phyloP scores from a whole-genome alignment of 2,113 vertebrate genomes.

The Phrynocephalus versicolor region DNA sequence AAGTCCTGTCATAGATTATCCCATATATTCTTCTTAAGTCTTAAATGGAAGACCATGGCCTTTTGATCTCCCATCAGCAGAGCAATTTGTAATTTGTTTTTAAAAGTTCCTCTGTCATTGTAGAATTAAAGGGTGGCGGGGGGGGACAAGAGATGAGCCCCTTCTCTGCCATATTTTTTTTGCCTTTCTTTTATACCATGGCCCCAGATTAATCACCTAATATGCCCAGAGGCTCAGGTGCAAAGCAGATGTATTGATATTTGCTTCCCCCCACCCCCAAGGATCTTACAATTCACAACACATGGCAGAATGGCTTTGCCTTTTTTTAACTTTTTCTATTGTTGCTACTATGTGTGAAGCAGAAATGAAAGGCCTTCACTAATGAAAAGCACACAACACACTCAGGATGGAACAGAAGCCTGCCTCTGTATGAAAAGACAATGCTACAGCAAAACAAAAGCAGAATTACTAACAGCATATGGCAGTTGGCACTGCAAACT shows the following conservation, averaged over 20 bases:
- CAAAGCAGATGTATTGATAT: constrained; percentile 23
- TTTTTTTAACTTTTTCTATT: too few relatives aligned
- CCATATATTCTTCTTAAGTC: constrained; percentile 55
- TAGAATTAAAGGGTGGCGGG: constrained; percentile 37
- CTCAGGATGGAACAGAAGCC: constrained; percentile 28
- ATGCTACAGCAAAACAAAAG: constrained; percentile 19
- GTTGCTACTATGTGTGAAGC: constrained; percentile 51
- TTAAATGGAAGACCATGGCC: constrained; percentile 53
- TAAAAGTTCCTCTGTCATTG: constrained; percentile 67
- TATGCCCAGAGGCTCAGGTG: constrained; percentile 38
- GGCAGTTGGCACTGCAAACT: background rate
- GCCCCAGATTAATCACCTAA: background rate
- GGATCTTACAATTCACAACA: constrained; percentile 53
- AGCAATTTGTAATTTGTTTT: constrained; percentile 71
- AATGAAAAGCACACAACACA: constrained; percentile 34
- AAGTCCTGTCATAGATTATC: constrained; percentile 49
- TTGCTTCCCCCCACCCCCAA: constrained; percentile 24
- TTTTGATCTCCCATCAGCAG: constrained; percentile 69
- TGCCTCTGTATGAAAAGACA: constrained; percentile 18
- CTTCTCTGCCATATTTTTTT: constrained; percentile 57
- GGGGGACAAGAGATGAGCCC: constrained; percentile 21
- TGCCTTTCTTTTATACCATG: constrained; percentile 41
- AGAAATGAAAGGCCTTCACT: constrained; percentile 49
- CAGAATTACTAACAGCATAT: background rate
- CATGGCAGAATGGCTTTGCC: constrained; percentile 29